Evolutionary conservation across 2,797 vertebrate species (phyloP).

Genomic region (Notoglanidium macrostoma): DNA sequence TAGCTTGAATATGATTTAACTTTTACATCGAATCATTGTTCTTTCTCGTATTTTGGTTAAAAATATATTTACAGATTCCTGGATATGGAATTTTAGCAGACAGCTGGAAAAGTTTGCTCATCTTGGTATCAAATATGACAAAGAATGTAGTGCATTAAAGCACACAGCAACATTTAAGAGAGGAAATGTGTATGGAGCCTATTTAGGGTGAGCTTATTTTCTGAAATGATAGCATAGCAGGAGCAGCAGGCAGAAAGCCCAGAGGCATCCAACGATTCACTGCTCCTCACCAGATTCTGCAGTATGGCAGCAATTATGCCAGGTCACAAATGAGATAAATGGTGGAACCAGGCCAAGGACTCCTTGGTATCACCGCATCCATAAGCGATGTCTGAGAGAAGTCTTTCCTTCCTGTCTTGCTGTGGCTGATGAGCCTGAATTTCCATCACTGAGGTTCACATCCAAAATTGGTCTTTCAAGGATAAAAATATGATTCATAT

Average conservation of each 20-base stretch:
- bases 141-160: constrained; percentile 22
- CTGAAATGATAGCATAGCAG: constrained; percentile 44
- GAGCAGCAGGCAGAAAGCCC: constrained; percentile 36
- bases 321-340: constrained; percentile 38
- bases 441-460: not conserved
- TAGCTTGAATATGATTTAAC: not conserved
- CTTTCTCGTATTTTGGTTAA: not conserved
- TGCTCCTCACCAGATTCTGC: constrained; percentile 9
- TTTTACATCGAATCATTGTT: not conserved
- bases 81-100: not conserved
- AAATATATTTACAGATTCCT: not conserved
- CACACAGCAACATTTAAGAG: constrained; percentile 15
- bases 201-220: constrained; percentile 28
- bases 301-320: constrained; percentile 46
- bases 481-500: constrained; percentile 24
- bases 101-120: not conserved
- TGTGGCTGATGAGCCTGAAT: not conserved
- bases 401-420: constrained; percentile 5
- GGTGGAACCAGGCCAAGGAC: constrained; percentile 3
- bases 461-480: constrained; percentile 10
- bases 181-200: constrained; percentile 19
- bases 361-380: constrained; percentile 16
- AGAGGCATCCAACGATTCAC: constrained; percentile 18
- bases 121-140: not conserved
- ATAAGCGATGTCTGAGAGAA: constrained; percentile 14